phyloP scores from a whole-genome alignment of 2,888 invertebrate species.

The Cryptocephalus moraei region DNA sequence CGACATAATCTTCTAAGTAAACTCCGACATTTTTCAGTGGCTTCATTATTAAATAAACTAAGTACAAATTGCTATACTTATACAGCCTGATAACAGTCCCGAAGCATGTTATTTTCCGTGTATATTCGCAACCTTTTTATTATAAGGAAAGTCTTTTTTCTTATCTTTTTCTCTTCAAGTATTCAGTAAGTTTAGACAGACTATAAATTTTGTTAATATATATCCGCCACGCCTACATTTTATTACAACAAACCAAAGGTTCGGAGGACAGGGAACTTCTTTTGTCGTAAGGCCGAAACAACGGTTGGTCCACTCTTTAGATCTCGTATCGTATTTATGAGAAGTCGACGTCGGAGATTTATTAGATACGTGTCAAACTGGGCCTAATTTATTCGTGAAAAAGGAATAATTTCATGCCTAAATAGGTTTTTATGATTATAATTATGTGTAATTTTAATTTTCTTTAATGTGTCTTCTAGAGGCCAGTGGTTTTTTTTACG shows the following conservation, averaged over 20 bases:
- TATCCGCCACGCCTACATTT: conserved; percentile 30
- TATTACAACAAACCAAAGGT: conserved; percentile 22
- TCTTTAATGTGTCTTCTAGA: conserved; percentile 6
- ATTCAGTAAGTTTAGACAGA: conserved; percentile 26
- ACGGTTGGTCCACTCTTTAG: conserved; percentile 20
- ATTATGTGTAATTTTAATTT: conserved; percentile 18
- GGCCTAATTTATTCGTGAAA: conserved; percentile 28
- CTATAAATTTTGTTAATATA: conserved; percentile 32
- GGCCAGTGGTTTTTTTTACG: no score
- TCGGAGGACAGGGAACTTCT: conserved; percentile 5
- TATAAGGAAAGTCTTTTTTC: conserved; percentile 17
- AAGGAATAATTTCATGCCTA: conserved; percentile 19
- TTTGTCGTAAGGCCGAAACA: conserved; percentile 6
- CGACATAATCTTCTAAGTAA: neutral
- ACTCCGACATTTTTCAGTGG: conserved; percentile 29
- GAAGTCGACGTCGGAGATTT: conserved; percentile 27
- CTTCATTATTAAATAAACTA: conserved; percentile 31
- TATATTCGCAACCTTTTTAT: conserved; percentile 30
- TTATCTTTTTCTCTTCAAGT: conserved; percentile 15
- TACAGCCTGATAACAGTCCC: conserved; percentile 26
- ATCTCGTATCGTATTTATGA: conserved; percentile 29
- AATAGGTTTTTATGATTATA: conserved; percentile 19
- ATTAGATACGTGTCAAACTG: conserved; percentile 26
- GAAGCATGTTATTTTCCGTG: conserved; percentile 30
- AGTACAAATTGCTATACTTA: conserved; percentile 34